Conservation (phyloP, 2,797 vertebrate genomes). For the Melopsittacus undulatus region DNA sequence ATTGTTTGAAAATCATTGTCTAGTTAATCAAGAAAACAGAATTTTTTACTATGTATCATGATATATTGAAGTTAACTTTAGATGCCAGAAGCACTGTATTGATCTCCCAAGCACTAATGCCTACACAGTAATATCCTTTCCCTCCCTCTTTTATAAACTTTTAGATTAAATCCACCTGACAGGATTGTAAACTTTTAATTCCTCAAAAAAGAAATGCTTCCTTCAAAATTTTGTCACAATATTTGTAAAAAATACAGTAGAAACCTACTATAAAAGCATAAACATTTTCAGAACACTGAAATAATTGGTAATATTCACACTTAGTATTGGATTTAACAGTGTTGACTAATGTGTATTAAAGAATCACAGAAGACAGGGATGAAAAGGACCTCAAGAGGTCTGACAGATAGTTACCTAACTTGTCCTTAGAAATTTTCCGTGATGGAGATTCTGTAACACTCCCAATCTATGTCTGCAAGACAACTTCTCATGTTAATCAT, state of each 20-base stretch:
- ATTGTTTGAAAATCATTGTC: background rate
- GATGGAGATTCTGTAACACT: background rate
- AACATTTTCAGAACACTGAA: background rate
- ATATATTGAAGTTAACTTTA: background rate
- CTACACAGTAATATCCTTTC: background rate
- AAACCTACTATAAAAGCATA: background rate
- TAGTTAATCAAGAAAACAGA: background rate
- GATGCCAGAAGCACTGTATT: background rate
- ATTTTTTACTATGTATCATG: background rate
- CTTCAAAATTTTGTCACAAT: background rate
- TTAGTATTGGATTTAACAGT: background rate
- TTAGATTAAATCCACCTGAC: background rate
- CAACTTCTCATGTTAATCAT: background rate
- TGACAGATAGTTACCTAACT: slow-evolving; percentile 18
- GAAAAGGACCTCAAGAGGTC: background rate
- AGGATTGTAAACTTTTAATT: background rate
- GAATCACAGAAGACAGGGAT: background rate
- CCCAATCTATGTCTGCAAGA: background rate
- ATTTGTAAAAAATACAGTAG: background rate
- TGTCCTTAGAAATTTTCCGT: background rate
- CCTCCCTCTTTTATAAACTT: background rate
- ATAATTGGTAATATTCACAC: background rate
- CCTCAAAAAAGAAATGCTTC: background rate
- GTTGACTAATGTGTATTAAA: background rate
- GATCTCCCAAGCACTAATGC: background rate